A percentile compares a stretch with the other conserved stretches of the same genome.
These are phyloP conservation scores for Carcina quercana DNA, from an alignment of 2,888 invertebrate species.

Conservation along the genomic window DNA sequence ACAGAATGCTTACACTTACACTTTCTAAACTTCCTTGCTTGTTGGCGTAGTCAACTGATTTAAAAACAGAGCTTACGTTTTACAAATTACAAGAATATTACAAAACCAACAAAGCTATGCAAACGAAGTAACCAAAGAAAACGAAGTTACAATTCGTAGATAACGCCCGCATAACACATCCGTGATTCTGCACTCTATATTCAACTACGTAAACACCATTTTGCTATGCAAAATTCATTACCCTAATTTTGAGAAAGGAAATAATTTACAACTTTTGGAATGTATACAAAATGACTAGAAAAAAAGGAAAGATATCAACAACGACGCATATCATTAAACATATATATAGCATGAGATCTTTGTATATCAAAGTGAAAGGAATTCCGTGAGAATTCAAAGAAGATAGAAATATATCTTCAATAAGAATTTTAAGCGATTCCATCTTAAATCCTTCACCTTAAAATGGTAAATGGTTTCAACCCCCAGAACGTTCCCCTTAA, in stretches of 20 bases:
- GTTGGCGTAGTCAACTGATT: too few species aligned
- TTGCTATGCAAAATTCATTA: constrained; percentile 72
- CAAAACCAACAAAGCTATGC: constrained; percentile 38
- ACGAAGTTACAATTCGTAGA: constrained; percentile 13
- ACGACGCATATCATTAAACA: constrained; percentile 28
- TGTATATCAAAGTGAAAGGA: too few species aligned
- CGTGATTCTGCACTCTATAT: constrained; percentile 45
- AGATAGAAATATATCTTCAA: too few species aligned
- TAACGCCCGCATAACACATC: constrained; percentile 40
- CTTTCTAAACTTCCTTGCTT: too few species aligned
- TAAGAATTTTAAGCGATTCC: too few species aligned
- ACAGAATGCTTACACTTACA: too few species aligned
- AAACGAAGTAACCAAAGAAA: constrained; percentile 29
- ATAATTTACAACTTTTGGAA: constrained; percentile 62
- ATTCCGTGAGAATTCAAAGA: too few species aligned
- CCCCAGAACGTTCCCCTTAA: too few species aligned
- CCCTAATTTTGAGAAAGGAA: constrained; percentile 49
- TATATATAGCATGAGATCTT: constrained; percentile 47
- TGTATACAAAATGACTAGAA: constrained; percentile 70
- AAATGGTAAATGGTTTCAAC: too few species aligned
- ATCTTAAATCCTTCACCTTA: too few species aligned
- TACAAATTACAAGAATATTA: constrained; percentile 58
- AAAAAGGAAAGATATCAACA: constrained; percentile 35
- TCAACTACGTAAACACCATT: constrained; percentile 60
- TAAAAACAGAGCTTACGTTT: constrained; percentile 50